Base-by-base conservation (phyloP, 2,888 invertebrate species). In the Therioaphis trifolii region DNA sequence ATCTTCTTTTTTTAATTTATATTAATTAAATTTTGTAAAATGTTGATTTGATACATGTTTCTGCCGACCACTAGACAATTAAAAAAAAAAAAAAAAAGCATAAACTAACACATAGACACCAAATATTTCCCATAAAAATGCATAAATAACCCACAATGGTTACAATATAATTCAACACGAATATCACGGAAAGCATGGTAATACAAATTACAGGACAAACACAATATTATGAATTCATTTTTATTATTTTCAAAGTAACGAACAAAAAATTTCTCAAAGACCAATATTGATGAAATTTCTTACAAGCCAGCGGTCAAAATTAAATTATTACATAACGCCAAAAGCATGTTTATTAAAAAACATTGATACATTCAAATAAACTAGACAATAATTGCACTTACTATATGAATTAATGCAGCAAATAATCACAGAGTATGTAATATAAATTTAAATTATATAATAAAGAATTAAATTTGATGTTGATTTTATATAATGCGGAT, bases 91-190 rank as follows among this genome's bases (percentile, higher is more conserved):
- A 61, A 72, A 9, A 61, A 27, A 61, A 27, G 12, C 18, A 43
- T 43, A 61, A 77, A 46, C n/a, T 27, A 76, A 7, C 2, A 24
- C 29, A 63, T 63, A 77, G 63, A 63, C 76, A 77, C 29, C 49
- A 46, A 76, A 52, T 12, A 76, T 27, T 63, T 77, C 27, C 76
- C 27, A 63, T 29, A 58, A 24, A 74, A 76, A 49, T 46, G 52
- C 43, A 75, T 27, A 12, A n/a, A 76, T 49, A 66, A 35, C 63
- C 63, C 35, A 66, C 15, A 21, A 11, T 4, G 15, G 9, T 18
- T 40, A 14, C 21, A 74, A 55, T 15, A 55, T 15, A 55, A 74
- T 55, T 55, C 55, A 77, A 35, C 40, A 4, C 40, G 18, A n/a
- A 61, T 76, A 61, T 63, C 63, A 76, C 76, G 61, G 46, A 49